These are phyloP conservation scores for Caerostris extrusa DNA, from an alignment of 1,140 invertebrate species.

Conservation along the genomic window DNA sequence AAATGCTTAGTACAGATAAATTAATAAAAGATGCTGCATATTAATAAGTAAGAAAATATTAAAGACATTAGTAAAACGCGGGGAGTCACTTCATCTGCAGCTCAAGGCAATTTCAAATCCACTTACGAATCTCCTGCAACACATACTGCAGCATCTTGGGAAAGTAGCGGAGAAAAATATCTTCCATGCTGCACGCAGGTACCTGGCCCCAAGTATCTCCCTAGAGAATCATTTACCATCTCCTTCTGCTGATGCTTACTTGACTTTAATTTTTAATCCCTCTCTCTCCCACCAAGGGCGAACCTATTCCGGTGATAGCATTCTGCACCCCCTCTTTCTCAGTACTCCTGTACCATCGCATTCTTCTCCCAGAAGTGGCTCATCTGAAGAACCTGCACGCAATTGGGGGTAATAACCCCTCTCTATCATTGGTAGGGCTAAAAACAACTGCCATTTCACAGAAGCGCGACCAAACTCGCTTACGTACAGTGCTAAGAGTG, in stretches of 20 bases:
- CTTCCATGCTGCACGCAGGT: neutral
- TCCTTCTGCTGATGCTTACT: neutral
- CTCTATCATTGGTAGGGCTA: neutral
- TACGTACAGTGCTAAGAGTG: neutral
- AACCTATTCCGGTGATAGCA: neutral
- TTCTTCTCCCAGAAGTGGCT: neutral
- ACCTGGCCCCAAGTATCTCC: neutral
- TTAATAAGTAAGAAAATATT: too few relatives aligned
- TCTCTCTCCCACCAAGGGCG: neutral
- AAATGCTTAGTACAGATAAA: too few relatives aligned
- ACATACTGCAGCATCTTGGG: neutral
- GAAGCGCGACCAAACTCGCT: slow-evolving; percentile 25
- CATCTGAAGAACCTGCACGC: neutral
- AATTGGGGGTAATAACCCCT: neutral
- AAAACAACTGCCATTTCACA: slow-evolving; percentile 24
- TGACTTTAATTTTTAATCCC: slow-evolving; percentile 41
- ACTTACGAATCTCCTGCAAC: neutral
- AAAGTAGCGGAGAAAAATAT: neutral
- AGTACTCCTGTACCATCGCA: neutral
- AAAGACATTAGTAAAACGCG: too few relatives aligned
- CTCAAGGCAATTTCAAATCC: neutral
- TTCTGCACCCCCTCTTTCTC: neutral
- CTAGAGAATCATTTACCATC: slow-evolving; percentile 11
- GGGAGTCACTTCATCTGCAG: neutral
- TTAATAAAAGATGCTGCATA: too few relatives aligned